Conservation (phyloP, 2,797 vertebrate genomes). For the Percopsis omiscomaycus region DNA sequence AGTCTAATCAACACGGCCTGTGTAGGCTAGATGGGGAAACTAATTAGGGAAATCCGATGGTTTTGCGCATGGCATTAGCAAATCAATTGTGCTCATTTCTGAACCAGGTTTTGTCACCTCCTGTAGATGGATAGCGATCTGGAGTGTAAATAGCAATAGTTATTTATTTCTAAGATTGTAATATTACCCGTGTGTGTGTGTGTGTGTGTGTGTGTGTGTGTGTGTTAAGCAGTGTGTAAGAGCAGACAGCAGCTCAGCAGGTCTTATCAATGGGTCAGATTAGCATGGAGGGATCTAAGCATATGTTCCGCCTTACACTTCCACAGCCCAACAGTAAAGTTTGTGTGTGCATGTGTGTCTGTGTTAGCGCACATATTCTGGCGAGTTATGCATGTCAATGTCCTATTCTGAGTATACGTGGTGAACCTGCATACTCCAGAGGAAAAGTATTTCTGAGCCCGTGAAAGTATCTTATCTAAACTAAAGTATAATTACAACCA, state of each 20-base stretch:
- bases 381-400: constrained; percentile 3
- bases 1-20: too few relatives aligned
- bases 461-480: too few relatives aligned
- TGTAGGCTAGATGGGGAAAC: too few relatives aligned
- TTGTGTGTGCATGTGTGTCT: constrained; percentile 4
- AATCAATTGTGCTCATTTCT: not conserved
- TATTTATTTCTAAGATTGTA: too few relatives aligned
- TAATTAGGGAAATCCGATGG: too few relatives aligned
- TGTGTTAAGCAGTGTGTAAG: constrained; percentile 33
- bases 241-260: constrained; percentile 67
- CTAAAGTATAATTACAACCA: too few relatives aligned
- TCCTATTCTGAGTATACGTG: constrained; percentile 5
- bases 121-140: too few relatives aligned
- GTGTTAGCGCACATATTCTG: constrained; percentile 20
- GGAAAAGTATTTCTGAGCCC: too few relatives aligned
- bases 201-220: constrained; percentile 7
- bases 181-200: constrained; percentile 14
- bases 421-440: too few relatives aligned
- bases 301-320: constrained; percentile 54
- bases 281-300: constrained; percentile 64
- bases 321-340: constrained; percentile 35
- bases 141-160: too few relatives aligned
- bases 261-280: constrained; percentile 72
- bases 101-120: too few relatives aligned
- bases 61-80: not conserved